Evolutionary conservation across 1,140 invertebrate genomes (phyloP).

Genomic region (Meloidogyne floridensis): DNA sequence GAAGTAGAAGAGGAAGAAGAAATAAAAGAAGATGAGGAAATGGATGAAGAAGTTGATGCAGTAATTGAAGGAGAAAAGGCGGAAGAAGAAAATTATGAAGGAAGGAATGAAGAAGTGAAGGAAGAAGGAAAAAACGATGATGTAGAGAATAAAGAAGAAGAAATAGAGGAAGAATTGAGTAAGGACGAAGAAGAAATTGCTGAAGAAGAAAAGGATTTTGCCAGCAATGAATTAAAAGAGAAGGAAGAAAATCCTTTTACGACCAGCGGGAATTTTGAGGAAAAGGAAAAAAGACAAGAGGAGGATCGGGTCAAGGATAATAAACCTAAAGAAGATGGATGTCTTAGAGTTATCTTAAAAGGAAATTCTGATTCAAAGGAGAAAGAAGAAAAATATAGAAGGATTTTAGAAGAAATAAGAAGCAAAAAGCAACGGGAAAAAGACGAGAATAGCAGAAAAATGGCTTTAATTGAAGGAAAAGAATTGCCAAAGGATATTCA

Average conservation of each 20-base stretch:
- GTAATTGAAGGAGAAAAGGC: background rate
- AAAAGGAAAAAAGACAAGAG: background rate
- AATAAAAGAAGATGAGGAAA: no score
- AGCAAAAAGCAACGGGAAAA: no score
- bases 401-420: no score
- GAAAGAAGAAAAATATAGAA: no score
- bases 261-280: background rate
- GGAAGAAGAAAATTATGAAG: background rate
- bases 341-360: background rate
- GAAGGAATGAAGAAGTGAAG: background rate
- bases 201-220: background rate
- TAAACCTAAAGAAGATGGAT: background rate
- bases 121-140: background rate
- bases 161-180: background rate
- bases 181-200: background rate
- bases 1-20: no score
- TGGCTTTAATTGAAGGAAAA: no score
- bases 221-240: no score
- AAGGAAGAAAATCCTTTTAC: no score
- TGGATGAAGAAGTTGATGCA: background rate
- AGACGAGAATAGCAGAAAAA: no score
- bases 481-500: no score
- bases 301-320: background rate
- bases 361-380: no score
- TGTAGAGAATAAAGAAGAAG: no score